These are phyloP conservation scores for Trachelipus rathkii DNA, from an alignment of 1,140 invertebrate genomes.

Conservation along the genomic window DNA sequence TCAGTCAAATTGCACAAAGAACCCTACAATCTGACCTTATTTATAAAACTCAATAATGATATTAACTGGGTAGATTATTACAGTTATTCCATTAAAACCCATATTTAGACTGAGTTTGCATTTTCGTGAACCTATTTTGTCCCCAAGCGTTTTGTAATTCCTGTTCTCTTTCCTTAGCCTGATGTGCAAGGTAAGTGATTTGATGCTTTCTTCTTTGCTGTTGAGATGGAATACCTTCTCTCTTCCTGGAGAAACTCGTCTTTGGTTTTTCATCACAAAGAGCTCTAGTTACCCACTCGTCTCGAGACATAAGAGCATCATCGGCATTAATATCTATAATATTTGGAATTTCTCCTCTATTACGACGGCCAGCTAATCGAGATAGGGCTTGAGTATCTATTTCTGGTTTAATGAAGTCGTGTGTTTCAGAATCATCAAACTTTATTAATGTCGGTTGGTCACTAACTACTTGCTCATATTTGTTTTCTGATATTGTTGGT, in stretches of 20 bases:
- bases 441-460: neutral
- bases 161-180: slow-evolving; percentile 87
- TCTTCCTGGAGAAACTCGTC: slow-evolving; percentile 56
- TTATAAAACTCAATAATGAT: too few species aligned
- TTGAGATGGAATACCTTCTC: slow-evolving; percentile 60
- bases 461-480: neutral
- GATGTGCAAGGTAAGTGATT: slow-evolving; percentile 90
- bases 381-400: slow-evolving; percentile 31
- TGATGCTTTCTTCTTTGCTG: slow-evolving; percentile 83
- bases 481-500: neutral
- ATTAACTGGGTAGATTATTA: too few species aligned
- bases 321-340: slow-evolving; percentile 80
- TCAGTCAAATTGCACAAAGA: too few species aligned
- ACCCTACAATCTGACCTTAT: too few species aligned
- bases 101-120: slow-evolving; percentile 83
- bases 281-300: slow-evolving; percentile 75
- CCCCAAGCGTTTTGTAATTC: slow-evolving; percentile 93
- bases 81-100: slow-evolving; percentile 62
- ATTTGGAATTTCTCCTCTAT: slow-evolving; percentile 56
- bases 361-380: slow-evolving; percentile 41
- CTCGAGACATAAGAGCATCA: slow-evolving; percentile 71
- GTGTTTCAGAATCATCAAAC: neutral
- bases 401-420: slow-evolving; percentile 26
- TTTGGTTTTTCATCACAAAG: slow-evolving; percentile 66
- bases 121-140: slow-evolving; percentile 71